A percentile compares a stretch with the other conserved stretches of the same genome.
Evolutionary conservation across 2,113 vertebrate genomes (phyloP).

Genomic region (Podocnemis expansa): DNA sequence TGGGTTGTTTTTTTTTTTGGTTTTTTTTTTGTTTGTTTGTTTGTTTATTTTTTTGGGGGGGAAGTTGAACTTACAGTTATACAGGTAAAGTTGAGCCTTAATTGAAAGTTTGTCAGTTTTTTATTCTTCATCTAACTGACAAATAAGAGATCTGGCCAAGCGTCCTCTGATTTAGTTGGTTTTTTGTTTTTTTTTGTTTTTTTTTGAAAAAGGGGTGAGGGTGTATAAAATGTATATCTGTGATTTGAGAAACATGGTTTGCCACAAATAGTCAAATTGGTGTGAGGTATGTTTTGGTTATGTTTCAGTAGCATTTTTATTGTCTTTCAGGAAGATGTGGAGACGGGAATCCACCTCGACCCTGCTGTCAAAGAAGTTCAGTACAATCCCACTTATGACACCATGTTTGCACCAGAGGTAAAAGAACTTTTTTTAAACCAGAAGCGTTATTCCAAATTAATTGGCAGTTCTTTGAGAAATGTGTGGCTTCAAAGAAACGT

Average conservation of each 20-base stretch:
- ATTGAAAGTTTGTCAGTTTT: not conserved
- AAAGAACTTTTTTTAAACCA: constrained; percentile 31
- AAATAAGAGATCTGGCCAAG: not conserved
- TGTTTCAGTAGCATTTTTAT: not conserved
- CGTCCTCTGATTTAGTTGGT: not conserved
- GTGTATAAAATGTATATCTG: not conserved
- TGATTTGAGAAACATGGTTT: not conserved
- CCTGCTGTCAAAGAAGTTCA: constrained; percentile 92
- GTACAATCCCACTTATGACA: constrained; percentile 93
- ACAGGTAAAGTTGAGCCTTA: accelerated
- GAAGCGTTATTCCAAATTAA: not conserved
- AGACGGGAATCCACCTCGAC: constrained; percentile 93
- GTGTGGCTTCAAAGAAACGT: not conserved
- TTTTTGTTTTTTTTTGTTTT: not conserved
- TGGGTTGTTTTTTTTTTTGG: too few relatives aligned
- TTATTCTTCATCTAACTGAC: not conserved
- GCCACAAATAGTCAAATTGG: not conserved
- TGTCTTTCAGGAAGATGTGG: constrained; percentile 90
- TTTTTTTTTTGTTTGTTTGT: not conserved
- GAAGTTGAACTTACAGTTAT: accelerated
- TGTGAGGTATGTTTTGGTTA: not conserved
- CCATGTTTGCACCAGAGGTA: constrained; percentile 98
- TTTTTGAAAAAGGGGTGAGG: not conserved
- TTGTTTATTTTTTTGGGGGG: too few relatives aligned
- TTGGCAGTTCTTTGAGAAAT: not conserved